A percentile compares a stretch with the other conserved stretches of the same genome.
Evolutionary conservation across 2,797 vertebrate species (phyloP).

Genomic region (Mallotus villosus): DNA sequence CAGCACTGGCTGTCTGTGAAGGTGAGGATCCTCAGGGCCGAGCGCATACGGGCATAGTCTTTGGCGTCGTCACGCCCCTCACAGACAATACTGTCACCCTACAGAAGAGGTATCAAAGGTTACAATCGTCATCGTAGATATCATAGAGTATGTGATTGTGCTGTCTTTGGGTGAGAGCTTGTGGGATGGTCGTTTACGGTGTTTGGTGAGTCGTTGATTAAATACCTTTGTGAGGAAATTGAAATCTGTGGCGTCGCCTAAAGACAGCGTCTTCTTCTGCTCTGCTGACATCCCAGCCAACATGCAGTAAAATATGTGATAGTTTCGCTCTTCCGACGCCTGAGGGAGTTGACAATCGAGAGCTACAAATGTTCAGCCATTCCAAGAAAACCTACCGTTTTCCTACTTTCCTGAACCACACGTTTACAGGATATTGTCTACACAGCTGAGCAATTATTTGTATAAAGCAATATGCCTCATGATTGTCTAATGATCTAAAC

Average conservation of each 20-base stretch:
- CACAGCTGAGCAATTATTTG: not conserved
- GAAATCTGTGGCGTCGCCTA: slow-evolving; percentile 83
- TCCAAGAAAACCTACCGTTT: not conserved
- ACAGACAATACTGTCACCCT: slow-evolving; percentile 76
- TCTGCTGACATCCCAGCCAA: slow-evolving; percentile 82
- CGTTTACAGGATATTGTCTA: not conserved
- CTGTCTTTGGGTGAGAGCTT: not conserved
- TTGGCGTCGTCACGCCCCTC: slow-evolving; percentile 78
- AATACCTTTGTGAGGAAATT: slow-evolving; percentile 84
- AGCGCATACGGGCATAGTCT: slow-evolving; percentile 79
- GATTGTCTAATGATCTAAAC: not conserved
- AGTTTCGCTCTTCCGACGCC: slow-evolving; percentile 88
- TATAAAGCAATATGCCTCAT: not conserved
- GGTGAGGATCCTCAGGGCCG: slow-evolving; percentile 86
- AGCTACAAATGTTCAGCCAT: not conserved
- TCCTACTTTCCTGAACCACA: no score
- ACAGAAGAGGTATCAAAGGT: not conserved
- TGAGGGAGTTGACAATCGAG: slow-evolving; percentile 44
- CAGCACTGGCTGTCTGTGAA: slow-evolving; percentile 85
- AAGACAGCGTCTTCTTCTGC: slow-evolving; percentile 79
- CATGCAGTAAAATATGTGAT: slow-evolving; percentile 96
- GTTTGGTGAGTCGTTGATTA: not conserved
- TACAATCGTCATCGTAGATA: not conserved
- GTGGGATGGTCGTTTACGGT: not conserved
- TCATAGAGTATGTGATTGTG: not conserved